Conservation (phyloP, 2,113 vertebrate species). For the Podarcis raffonei region DNA sequence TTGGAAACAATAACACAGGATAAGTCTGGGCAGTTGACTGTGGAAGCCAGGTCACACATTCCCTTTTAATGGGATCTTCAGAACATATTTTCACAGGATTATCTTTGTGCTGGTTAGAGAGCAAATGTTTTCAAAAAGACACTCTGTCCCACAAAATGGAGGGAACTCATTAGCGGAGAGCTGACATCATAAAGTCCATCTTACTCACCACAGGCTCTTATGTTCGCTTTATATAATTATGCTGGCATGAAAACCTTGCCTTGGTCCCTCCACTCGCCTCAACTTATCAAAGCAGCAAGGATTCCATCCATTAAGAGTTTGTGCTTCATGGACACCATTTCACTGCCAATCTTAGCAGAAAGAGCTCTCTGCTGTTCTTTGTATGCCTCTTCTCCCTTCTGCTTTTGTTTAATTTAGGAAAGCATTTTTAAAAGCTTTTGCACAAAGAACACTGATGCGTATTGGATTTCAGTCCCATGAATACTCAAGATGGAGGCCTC, state of each 20-base stretch:
- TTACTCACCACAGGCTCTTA: conserved; percentile 34
- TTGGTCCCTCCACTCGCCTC: background rate
- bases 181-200: conserved; percentile 52
- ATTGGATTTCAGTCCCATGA: background rate
- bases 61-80: conserved; percentile 65
- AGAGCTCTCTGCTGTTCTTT: conserved; percentile 11
- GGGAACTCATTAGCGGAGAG: conserved; percentile 4
- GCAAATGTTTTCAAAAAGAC: conserved; percentile 65
- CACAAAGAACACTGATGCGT: background rate
- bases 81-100: conserved; percentile 62
- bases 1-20: conserved; percentile 73
- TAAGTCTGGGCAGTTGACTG: conserved; percentile 64
- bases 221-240: conserved; percentile 19
- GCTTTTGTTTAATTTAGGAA: conserved; percentile 32
- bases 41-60: conserved; percentile 68
- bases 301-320: background rate
- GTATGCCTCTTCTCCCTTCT: conserved; percentile 29
- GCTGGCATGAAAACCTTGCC: background rate
- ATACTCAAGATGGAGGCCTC: fast-evolving
- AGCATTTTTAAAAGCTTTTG: conserved; percentile 11
- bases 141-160: conserved; percentile 64
- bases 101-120: conserved; percentile 49
- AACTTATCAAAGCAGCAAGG: fast-evolving
- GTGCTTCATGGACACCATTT: conserved; percentile 14
- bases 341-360: conserved; percentile 25